Evolutionary conservation across 2,113 vertebrate genomes (phyloP).

Genomic region (Alligator sinensis): DNA sequence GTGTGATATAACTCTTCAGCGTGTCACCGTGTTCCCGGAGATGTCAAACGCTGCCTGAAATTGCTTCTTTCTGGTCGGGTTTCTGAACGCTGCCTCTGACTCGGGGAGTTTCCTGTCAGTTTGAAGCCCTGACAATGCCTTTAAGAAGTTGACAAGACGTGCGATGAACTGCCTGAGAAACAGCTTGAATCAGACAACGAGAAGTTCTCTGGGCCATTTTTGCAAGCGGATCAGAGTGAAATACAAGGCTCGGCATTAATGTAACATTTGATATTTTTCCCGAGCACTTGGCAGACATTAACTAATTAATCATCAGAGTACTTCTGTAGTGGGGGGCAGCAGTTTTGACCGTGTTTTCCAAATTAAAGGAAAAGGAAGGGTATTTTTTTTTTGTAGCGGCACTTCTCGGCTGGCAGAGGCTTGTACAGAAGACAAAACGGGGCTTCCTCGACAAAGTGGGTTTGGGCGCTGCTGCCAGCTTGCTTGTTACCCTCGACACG

Average conservation of each 20-base stretch:
- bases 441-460: not conserved
- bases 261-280: not conserved
- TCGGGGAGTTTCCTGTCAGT: not conserved
- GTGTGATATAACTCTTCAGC: not conserved
- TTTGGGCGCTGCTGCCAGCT: not conserved
- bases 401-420: not conserved
- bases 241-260: not conserved
- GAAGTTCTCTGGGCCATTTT: constrained; percentile 13
- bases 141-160: not conserved
- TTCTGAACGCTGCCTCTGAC: not conserved
- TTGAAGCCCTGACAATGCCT: not conserved
- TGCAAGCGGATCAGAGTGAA: not conserved
- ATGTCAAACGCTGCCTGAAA: not conserved
- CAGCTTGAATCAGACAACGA: not conserved
- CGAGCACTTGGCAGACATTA: not conserved
- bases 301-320: not conserved
- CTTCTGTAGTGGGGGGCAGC: not conserved
- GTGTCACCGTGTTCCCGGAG: not conserved
- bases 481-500: not conserved
- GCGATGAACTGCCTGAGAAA: not conserved
- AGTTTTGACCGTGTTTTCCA: not conserved
- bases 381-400: not conserved
- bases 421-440: not conserved
- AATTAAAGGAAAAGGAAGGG: rapidly evolving
- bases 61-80: not conserved